Evolutionary conservation across 2,797 vertebrate species (phyloP), one percentile per base, ranked within the genome.

Genomic region (Pantherophis vulpinus): DNA sequence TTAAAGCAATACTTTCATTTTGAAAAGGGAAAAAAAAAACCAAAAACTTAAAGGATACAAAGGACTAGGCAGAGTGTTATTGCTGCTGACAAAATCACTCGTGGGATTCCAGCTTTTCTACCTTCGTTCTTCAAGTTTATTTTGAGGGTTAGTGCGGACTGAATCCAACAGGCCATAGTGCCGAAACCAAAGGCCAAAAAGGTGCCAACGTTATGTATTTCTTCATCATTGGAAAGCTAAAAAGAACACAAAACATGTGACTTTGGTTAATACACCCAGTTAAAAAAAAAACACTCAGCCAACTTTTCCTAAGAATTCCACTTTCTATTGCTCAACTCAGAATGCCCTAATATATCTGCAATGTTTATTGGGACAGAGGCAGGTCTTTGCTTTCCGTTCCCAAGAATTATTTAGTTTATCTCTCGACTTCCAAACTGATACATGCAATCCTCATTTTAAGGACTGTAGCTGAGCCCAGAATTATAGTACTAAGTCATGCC

Each of bases 41-140:
- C 10, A 0, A 16, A 60, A 74, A 32, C 37, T 32, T 32, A 95
- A 98, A 99, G 98, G 99, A 99, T 99, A 99, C 99, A 98, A 91
- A 99, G 97, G 55, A 98, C 96, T 93, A 99, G 96, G 0, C 98
- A 98, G 95, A 98, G 88, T 1, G 99, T 99, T 96, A 99, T 98
- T 23, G 94, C 95, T 0, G 96, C 98, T 0, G 99, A 98, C 94
- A 99, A 94, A 93, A 98, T 95, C n/a, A 99, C 98, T 12, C 99
- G 98, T 0, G 97, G 91, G 92, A 99, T 96, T 2, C 98, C 98
- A 0, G 94, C 97, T 95, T 93, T 98, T 95, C 96, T 97, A 4
- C 98, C 99, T 97, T 99, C 98, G 0, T 98, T 98, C 95, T 98
- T 98, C 92, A 99, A 96, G 96, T 99, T 98, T 83, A 98, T 98